A percentile compares a stretch with the other conserved stretches of the same genome.
phyloP scores from a whole-genome alignment of 1,140 invertebrate species.

The Sycophaga agraensis region DNA sequence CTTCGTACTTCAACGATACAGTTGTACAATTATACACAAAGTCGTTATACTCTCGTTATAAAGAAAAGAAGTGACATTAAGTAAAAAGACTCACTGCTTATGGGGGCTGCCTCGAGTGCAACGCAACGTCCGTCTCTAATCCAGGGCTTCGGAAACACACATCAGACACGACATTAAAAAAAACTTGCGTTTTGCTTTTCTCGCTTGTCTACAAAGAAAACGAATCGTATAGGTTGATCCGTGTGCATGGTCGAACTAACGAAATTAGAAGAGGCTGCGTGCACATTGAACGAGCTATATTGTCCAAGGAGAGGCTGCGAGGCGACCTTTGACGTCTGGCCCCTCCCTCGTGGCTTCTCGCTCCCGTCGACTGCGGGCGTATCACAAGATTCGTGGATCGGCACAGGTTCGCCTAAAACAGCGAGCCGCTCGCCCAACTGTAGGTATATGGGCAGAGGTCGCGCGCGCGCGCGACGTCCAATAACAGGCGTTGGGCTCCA shows the following conservation, averaged over 20 bases:
- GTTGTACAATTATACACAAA: conserved; percentile 8
- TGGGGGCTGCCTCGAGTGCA: conserved; percentile 39
- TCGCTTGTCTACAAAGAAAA: conserved; percentile 19
- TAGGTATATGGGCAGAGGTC: too few relatives aligned
- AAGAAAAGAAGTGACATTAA: conserved; percentile 15
- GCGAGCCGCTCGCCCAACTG: too few relatives aligned
- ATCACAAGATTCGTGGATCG: too few relatives aligned
- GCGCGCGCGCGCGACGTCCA: too few relatives aligned
- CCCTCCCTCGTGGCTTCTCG: too few relatives aligned
- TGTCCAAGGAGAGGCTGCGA: too few relatives aligned
- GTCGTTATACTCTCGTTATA: background rate
- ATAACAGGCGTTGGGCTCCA: background rate
- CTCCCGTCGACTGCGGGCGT: too few relatives aligned
- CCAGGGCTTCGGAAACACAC: conserved; percentile 48
- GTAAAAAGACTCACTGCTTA: conserved; percentile 42
- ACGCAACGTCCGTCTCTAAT: conserved; percentile 42
- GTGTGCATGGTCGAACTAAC: too few relatives aligned
- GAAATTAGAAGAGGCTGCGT: too few relatives aligned
- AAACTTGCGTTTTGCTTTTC: conserved; percentile 15
- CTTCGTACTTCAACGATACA: conserved; percentile 18
- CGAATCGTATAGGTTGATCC: background rate
- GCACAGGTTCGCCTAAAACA: too few relatives aligned
- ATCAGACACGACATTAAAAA: conserved; percentile 46
- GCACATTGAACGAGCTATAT: too few relatives aligned
- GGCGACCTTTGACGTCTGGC: too few relatives aligned